phyloP scores from a whole-genome alignment of 1,140 invertebrate species.

The Zaprionus lachaisei region DNA sequence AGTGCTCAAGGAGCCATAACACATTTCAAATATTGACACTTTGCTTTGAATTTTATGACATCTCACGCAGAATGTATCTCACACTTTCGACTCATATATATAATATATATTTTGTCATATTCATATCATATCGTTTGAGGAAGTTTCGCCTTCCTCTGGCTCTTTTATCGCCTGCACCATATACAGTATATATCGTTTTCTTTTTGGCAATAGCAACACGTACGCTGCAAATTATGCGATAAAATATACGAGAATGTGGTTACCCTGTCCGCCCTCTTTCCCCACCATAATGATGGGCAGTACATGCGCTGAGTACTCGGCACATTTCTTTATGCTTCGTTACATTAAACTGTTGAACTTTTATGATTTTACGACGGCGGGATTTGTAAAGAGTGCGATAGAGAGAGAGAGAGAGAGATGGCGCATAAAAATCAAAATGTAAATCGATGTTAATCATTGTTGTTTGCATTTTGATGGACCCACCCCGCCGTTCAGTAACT shows the following conservation, averaged over 20 bases:
- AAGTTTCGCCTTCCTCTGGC: neutral
- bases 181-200: constrained; percentile 10
- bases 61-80: neutral
- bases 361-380: constrained; percentile 30
- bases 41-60: neutral
- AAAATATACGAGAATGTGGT: constrained; percentile 59
- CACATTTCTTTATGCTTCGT: constrained; percentile 35
- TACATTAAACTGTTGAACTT: constrained; percentile 48
- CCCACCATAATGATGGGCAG: constrained; percentile 43
- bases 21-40: neutral
- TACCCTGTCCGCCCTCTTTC: neutral
- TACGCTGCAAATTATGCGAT: constrained; percentile 74
- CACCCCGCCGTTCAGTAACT: neutral
- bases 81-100: neutral
- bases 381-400: constrained; percentile 2
- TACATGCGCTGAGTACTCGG: constrained; percentile 23
- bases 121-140: constrained; percentile 6
- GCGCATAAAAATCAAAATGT: constrained; percentile 47
- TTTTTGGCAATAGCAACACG: constrained; percentile 55
- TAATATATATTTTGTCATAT: neutral
- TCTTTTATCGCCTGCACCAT: constrained; percentile 22
- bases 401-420: neutral
- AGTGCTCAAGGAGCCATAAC: neutral
- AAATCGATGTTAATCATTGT: constrained; percentile 59
- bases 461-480: constrained; percentile 67